These are phyloP conservation scores for Oscheius sp. DNA, from an alignment of 1,140 invertebrate genomes.

Conservation along the genomic window DNA sequence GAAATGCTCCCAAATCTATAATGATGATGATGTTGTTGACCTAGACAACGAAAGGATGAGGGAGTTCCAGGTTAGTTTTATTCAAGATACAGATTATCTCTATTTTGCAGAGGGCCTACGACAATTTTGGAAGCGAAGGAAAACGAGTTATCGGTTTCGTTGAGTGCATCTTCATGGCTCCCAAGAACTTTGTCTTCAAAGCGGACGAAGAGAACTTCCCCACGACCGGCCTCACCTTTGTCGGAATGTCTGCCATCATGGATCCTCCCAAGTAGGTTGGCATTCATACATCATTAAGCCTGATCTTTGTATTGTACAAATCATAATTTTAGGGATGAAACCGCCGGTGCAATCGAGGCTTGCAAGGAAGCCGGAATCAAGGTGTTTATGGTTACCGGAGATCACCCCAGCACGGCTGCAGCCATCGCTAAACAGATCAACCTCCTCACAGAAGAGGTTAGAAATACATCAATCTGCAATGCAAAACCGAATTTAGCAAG, in stretches of 20 bases:
- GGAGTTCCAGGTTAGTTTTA: neutral
- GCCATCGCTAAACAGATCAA: constrained; percentile 37
- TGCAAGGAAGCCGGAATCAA: constrained; percentile 6
- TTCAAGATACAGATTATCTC: neutral
- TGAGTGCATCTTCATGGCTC: neutral
- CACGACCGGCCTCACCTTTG: neutral
- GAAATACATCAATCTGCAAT: neutral
- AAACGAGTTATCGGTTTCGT: constrained; percentile 6
- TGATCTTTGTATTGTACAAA: too few relatives aligned
- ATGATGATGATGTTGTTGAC: neutral
- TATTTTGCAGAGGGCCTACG: neutral
- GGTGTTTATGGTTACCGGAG: constrained; percentile 30
- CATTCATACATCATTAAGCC: neutral
- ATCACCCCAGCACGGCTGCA: constrained; percentile 29
- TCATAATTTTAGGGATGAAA: neutral
- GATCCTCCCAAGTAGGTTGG: neutral
- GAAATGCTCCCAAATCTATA: neutral
- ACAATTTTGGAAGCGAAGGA: neutral
- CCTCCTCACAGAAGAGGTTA: neutral
- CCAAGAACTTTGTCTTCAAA: neutral
- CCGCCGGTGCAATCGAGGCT: neutral
- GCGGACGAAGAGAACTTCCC: neutral
- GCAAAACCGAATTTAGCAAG: too few relatives aligned
- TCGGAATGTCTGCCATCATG: constrained; percentile 10
- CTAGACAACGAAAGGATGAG: neutral